Conservation (phyloP, 2,888 invertebrate species). For the Polylopha cassiicola region DNA sequence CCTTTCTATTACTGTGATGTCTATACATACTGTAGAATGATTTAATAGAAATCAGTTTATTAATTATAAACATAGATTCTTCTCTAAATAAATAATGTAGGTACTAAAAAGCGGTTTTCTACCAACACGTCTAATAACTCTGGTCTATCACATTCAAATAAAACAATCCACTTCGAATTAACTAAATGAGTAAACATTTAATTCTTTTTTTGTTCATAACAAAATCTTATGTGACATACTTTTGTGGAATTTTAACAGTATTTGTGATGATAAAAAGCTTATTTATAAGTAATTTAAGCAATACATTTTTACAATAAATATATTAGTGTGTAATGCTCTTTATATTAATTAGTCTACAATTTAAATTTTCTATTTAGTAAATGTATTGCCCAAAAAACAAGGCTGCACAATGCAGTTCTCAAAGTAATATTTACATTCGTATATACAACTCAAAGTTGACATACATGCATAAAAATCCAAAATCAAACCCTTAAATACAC, state of each 20-base stretch:
- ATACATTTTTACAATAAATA: slow-evolving; percentile 34
- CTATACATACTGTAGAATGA: too few species aligned
- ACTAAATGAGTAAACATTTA: too few species aligned
- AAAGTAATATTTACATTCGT: slow-evolving; percentile 42
- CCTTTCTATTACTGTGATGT: too few species aligned
- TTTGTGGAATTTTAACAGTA: slow-evolving; percentile 15
- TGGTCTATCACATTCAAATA: too few species aligned
- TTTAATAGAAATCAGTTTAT: too few species aligned
- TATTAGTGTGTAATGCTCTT: slow-evolving; percentile 19
- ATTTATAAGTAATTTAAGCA: slow-evolving; percentile 32
- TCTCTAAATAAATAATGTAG: too few species aligned
- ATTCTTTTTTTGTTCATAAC: slow-evolving; percentile 2
- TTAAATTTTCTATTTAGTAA: slow-evolving; percentile 22
- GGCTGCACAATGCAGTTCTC: slow-evolving; percentile 36
- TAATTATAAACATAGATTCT: too few species aligned
- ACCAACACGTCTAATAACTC: too few species aligned
- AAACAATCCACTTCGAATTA: too few species aligned
- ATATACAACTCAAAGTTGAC: slow-evolving; percentile 14
- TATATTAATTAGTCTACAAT: slow-evolving; percentile 16
- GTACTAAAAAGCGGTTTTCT: too few species aligned
- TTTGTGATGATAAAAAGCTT: slow-evolving; percentile 20
- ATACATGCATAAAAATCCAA: slow-evolving; percentile 9
- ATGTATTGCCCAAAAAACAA: slow-evolving; percentile 35
- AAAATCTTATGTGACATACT: slow-evolving; percentile 7
- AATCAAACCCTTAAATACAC: slow-evolving; percentile 9